Evolutionary conservation across 2,888 invertebrate species (phyloP), one percentile per base, ranked within the genome.

Genomic region (Heliothis peltigera): DNA sequence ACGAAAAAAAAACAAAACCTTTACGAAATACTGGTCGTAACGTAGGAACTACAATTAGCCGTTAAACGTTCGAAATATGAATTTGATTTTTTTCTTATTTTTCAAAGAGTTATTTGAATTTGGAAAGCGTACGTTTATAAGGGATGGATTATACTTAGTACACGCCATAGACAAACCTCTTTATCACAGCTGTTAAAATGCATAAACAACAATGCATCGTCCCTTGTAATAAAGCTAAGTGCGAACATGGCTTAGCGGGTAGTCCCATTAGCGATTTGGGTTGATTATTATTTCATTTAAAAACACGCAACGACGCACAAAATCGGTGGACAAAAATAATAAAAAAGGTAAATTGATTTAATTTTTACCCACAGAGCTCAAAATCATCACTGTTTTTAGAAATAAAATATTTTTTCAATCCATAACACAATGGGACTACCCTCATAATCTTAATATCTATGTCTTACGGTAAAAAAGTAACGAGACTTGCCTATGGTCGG

Each of bases 101-200:
- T 62, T 75, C 68, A 69, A 61, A 61, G 2, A 25, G 46, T 52
- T 65, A 18, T 43, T 48, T 69, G 21, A 67, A 81, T 70, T 81
- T 70, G 53, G 66, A 71, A 61, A 86, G 84, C 84, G 75, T 80
- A 82, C 71, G 75, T 83, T 77, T 77, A 10, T 22, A 80, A 56
- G 55, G 61, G 68, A 10, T 32, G 56, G 47, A 64, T 62, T 79
- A 79, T 62, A 60, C 32, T 32, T 79, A 70, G 64, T 66, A 80
- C 39, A 84, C 77, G 87, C 92, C 93, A 94, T 93, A 94, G 93
- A 92, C 94, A 92, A 92, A 87, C 85, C 93, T 90, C 92, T 92
- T 89, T 93, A 94, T 94, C 94, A 94, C 94, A 94, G 94, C 89
- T 94, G 89, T 88, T 84, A 86, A 94, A 94, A 94, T 94, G 94